Conservation (phyloP, 1,140 invertebrate species). For the Lucilia sericata region DNA sequence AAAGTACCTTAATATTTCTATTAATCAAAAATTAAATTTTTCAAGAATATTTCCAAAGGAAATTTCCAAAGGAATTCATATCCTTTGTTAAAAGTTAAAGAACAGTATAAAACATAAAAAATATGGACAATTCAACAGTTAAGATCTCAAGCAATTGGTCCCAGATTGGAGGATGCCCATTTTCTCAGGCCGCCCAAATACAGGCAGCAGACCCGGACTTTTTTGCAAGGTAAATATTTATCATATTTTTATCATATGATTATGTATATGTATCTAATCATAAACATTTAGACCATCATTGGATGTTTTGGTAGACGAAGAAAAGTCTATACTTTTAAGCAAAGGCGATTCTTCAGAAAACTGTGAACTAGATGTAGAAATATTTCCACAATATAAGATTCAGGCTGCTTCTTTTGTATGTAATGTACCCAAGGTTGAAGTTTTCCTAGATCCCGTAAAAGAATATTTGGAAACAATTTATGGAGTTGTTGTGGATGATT, state of each 20-base stretch:
- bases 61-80: no score
- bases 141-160: slow-evolving; percentile 54
- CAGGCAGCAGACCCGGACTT: slow-evolving; percentile 56
- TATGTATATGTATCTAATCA: not conserved
- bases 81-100: not conserved
- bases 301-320: slow-evolving; percentile 57
- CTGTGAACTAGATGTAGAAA: slow-evolving; percentile 56
- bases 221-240: slow-evolving; percentile 60
- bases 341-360: slow-evolving; percentile 46
- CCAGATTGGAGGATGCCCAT: slow-evolving; percentile 53
- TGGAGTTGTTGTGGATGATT: slow-evolving; percentile 51
- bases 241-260: no score
- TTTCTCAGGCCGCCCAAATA: slow-evolving; percentile 53
- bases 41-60: no score
- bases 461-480: slow-evolving; percentile 62
- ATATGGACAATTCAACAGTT: slow-evolving; percentile 47
- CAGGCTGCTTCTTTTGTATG: slow-evolving; percentile 59
- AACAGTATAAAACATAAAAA: not conserved
- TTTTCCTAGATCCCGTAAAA: slow-evolving; percentile 57
- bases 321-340: slow-evolving; percentile 55
- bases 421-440: slow-evolving; percentile 58
- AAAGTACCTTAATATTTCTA: no score
- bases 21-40: no score
- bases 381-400: slow-evolving; percentile 57
- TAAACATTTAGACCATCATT: slow-evolving; percentile 52